Evolutionary conservation across 92 coral and sea anemone genomes (phyloP).

Genomic region (Siderastrea radians): DNA sequence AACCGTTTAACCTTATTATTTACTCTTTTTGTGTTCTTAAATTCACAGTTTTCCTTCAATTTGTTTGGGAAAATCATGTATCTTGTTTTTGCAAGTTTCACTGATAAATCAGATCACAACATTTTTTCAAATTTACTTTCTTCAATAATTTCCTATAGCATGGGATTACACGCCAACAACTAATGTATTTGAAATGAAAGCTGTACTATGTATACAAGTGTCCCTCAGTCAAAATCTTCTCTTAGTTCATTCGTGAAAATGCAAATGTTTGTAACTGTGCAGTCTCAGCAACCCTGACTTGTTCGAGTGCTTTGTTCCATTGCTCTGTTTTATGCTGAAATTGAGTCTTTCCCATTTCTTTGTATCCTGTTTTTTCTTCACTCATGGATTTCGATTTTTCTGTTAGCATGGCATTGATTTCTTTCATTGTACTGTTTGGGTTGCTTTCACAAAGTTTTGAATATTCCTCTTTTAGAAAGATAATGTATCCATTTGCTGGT

Average conservation of each 20-base stretch:
- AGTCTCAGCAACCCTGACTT: background rate
- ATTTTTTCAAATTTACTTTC: too few relatives aligned
- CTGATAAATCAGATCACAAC: too few relatives aligned
- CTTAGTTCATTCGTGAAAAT: background rate
- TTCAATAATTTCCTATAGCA: too few relatives aligned
- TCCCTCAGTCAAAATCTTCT: background rate
- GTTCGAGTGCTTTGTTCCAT: background rate
- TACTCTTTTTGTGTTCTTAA: too few relatives aligned
- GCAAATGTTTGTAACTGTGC: background rate
- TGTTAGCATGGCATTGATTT: slow-evolving; percentile 35
- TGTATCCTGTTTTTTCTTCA: slow-evolving; percentile 32
- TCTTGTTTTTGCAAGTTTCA: too few relatives aligned
- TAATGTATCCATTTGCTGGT: slow-evolving; percentile 46
- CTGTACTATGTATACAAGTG: background rate
- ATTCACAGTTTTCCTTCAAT: too few relatives aligned
- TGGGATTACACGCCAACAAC: too few relatives aligned
- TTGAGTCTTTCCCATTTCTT: slow-evolving; percentile 35
- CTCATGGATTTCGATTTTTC: slow-evolving; percentile 43
- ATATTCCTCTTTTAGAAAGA: slow-evolving; percentile 15
- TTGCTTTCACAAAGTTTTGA: slow-evolving; percentile 6
- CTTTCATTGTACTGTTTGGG: slow-evolving; percentile 35
- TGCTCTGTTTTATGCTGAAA: slow-evolving; percentile 9
- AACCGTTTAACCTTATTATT: too few relatives aligned
- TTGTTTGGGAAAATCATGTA: too few relatives aligned
- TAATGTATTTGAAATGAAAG: too few relatives aligned